Percentiles rank a stretch among this genome's conserved stretches.
phyloP scores from a whole-genome alignment of 2,113 vertebrate species.

The Saguinus midas region DNA sequence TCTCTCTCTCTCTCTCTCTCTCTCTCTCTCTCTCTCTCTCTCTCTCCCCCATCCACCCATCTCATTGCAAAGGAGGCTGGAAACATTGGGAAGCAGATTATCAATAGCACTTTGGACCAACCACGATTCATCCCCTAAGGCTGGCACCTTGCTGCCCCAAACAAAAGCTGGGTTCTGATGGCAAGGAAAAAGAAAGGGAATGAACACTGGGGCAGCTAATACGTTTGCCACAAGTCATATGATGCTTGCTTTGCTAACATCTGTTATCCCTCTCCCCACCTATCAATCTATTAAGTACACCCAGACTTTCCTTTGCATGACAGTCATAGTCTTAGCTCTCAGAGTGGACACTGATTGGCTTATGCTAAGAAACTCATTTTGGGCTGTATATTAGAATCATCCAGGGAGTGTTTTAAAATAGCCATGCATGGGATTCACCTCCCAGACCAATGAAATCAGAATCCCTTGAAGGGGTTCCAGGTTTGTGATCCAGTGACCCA shows the following conservation, averaged over 20 bases:
- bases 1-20: too few species aligned
- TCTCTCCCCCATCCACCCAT: rapidly evolving
- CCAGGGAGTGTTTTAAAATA: background rate
- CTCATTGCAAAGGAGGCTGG: background rate
- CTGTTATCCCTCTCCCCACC: background rate
- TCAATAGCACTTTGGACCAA: background rate
- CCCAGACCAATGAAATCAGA: background rate
- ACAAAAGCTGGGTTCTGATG: background rate
- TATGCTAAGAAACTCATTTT: background rate
- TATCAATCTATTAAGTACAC: background rate
- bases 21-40: too few species aligned
- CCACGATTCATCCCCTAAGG: background rate
- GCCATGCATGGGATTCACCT: background rate
- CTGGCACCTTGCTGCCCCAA: background rate
- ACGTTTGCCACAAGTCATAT: background rate
- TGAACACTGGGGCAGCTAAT: background rate
- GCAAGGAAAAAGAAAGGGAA: background rate
- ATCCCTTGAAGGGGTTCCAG: background rate
- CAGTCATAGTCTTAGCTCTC: background rate
- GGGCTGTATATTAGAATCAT: background rate
- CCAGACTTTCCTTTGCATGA: background rate
- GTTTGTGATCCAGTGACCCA: background rate
- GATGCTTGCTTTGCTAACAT: background rate
- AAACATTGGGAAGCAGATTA: background rate
- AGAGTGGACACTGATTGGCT: background rate